Conservation (phyloP, 2,113 vertebrate species). For the Amphiprion ocellaris region DNA sequence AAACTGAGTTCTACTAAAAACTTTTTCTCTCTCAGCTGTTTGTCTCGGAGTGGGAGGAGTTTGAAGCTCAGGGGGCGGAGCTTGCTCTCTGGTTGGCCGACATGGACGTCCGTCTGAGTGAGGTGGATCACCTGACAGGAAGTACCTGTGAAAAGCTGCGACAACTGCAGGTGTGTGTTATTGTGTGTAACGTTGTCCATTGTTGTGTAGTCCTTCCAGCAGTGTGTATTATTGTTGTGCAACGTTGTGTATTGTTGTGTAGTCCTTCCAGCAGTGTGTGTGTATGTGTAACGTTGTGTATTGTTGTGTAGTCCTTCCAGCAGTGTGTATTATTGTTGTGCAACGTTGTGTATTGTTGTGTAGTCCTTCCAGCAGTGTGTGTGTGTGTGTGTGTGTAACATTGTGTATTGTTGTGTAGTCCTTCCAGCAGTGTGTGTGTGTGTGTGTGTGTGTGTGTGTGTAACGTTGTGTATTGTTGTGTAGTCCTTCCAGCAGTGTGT, state of each 20-base stretch:
- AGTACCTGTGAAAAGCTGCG: constrained; percentile 82
- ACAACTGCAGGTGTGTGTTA: constrained; percentile 79
- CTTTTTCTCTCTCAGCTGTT: constrained; percentile 69
- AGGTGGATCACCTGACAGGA: constrained; percentile 82
- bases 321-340: constrained; percentile 19
- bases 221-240: constrained; percentile 24
- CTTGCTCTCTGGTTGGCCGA: constrained; percentile 83
- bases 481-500: constrained; percentile 87
- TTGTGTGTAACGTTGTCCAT: not conserved
- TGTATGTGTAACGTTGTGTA: constrained; percentile 36
- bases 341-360: not conserved
- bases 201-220: not conserved
- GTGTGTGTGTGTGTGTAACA: constrained; percentile 29
- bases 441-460: constrained; percentile 30
- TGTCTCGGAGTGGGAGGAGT: constrained; percentile 83
- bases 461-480: not conserved
- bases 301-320: not conserved
- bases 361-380: constrained; percentile 86
- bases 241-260: not conserved
- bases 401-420: not conserved
- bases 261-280: constrained; percentile 86
- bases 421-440: constrained; percentile 79
- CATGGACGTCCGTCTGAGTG: constrained; percentile 80
- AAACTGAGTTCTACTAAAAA: too few species aligned
- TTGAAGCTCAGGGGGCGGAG: constrained; percentile 83